phyloP scores from a whole-genome alignment of 2,797 vertebrate species.

The Hyperoplus immaculatus region DNA sequence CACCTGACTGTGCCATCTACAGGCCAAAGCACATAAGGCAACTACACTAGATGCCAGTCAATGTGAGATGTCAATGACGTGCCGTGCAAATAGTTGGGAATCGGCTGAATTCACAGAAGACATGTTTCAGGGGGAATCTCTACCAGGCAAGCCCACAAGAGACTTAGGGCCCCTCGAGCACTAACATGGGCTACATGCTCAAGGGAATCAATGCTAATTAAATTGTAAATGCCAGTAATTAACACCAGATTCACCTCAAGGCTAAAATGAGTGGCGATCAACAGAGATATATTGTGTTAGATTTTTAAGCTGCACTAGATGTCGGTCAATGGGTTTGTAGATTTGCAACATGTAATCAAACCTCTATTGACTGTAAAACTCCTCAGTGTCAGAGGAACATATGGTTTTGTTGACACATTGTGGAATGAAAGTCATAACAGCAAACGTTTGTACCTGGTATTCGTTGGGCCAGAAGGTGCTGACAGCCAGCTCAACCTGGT shows the following conservation, averaged over 20 bases:
- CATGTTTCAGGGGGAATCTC: constrained; percentile 45
- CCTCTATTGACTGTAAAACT: not conserved
- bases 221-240: constrained; percentile 81
- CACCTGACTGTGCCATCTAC: constrained; percentile 52
- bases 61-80: constrained; percentile 18
- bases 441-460: constrained; percentile 89
- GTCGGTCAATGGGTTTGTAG: constrained; percentile 18
- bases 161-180: constrained; percentile 57
- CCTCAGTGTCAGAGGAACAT: not conserved
- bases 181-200: constrained; percentile 62
- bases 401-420: constrained; percentile 7
- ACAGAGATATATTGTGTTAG: constrained; percentile 31
- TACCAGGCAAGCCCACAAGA: constrained; percentile 44
- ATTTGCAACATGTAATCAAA: constrained; percentile 18
- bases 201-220: constrained; percentile 81
- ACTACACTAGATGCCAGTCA: constrained; percentile 40
- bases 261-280: constrained; percentile 66
- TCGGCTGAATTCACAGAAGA: constrained; percentile 19
- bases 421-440: not conserved
- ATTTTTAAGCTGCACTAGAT: constrained; percentile 42
- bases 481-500: constrained; percentile 95
- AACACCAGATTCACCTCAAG: constrained; percentile 71
- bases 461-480: constrained; percentile 98
- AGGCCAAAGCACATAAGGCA: constrained; percentile 33
- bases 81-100: constrained; percentile 27